These are phyloP conservation scores for Ormyrus labotus DNA, from an alignment of 2,888 invertebrate genomes.

Conservation along the genomic window DNA sequence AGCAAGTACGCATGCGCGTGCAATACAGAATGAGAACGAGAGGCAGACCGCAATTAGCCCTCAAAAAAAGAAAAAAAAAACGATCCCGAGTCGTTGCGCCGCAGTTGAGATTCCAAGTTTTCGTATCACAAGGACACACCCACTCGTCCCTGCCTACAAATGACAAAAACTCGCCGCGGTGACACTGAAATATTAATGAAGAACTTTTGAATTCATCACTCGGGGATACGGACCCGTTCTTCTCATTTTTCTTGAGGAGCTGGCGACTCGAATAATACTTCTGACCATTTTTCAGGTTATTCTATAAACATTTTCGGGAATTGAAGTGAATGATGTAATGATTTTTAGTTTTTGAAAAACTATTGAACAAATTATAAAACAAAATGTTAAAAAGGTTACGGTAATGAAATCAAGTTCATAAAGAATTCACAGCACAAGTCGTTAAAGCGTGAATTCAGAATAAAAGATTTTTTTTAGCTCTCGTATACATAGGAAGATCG, in stretches of 20 bases:
- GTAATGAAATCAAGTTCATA: not conserved
- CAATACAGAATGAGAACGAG: no score
- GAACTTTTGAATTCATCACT: conserved; percentile 57
- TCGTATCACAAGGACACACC: conserved; percentile 52
- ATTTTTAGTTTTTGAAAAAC: not conserved
- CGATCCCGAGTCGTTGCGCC: not conserved
- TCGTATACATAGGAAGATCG: conserved; percentile 17
- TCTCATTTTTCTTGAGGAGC: not conserved
- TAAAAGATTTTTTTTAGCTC: not conserved
- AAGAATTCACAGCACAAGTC: conserved; percentile 15
- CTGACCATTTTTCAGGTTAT: conserved; percentile 15
- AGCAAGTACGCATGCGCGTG: not conserved
- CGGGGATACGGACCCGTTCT: not conserved
- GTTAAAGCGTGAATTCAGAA: conserved; percentile 22
- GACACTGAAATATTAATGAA: conserved; percentile 71
- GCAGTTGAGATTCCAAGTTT: conserved; percentile 2
- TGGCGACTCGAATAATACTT: not conserved
- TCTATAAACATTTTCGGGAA: not conserved
- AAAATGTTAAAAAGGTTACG: no score
- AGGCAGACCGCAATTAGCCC: conserved; percentile 28
- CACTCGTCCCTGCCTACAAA: conserved; percentile 64
- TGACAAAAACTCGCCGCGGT: conserved; percentile 66
- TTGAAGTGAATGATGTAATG: not conserved
- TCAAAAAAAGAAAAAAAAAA: not conserved
- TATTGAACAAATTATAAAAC: no score